phyloP scores from a whole-genome alignment of 2,797 vertebrate genomes.

The Astyanax mexicanus region DNA sequence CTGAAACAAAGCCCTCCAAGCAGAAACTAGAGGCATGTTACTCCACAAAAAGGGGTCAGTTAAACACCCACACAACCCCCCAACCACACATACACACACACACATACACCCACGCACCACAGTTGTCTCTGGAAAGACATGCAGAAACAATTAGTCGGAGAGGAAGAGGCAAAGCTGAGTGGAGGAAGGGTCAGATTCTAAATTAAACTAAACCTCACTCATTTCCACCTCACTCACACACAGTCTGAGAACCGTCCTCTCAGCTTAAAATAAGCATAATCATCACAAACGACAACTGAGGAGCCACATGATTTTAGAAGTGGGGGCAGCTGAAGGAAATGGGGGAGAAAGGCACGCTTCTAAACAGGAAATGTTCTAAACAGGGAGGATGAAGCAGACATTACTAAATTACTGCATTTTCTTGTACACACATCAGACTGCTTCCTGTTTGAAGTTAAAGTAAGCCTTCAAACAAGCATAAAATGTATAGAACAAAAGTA shows the following conservation, averaged over 20 bases:
- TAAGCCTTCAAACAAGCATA: not conserved
- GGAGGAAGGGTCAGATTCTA: not conserved
- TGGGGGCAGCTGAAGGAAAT: not conserved
- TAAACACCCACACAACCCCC: not conserved
- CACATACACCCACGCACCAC: not conserved
- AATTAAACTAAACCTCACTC: not conserved
- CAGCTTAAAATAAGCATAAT: not conserved
- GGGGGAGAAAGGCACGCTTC: conserved; percentile 44
- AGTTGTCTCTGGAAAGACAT: conserved; percentile 58
- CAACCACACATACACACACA: not conserved
- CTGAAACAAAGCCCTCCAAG: conserved; percentile 4
- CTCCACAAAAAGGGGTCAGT: not conserved
- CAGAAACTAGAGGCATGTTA: not conserved
- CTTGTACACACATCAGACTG: not conserved
- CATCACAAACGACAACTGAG: not conserved
- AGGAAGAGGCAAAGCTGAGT: conserved; percentile 36
- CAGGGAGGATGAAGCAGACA: not conserved
- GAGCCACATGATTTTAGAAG: not conserved
- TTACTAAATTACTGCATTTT: not conserved
- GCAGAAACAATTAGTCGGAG: conserved; percentile 68
- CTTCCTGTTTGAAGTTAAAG: not conserved
- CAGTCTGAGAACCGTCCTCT: not conserved
- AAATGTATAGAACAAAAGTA: too few species aligned
- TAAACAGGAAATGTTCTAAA: not conserved
- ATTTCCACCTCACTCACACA: not conserved